phyloP scores from a whole-genome alignment of 1,140 invertebrate species.

The Cherax quadricarinatus region DNA sequence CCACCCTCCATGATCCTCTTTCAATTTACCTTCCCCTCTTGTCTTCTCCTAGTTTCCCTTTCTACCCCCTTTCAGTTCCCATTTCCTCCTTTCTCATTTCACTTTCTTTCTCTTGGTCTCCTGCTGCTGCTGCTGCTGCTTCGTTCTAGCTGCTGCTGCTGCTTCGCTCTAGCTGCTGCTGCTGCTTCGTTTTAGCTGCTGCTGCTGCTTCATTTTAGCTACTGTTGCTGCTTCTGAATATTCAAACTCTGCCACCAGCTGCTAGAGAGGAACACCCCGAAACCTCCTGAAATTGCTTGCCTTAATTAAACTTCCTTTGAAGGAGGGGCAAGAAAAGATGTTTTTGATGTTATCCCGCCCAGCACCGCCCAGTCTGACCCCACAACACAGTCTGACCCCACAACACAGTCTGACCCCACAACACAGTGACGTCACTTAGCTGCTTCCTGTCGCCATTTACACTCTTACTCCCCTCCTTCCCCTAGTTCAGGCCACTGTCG shows the following conservation, averaged over 20 bases:
- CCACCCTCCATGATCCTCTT: not conserved
- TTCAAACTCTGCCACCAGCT: slow-evolving; percentile 11
- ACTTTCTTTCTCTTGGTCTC: not conserved
- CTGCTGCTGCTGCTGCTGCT: not conserved
- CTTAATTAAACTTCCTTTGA: slow-evolving; percentile 26
- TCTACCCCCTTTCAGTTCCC: not conserved
- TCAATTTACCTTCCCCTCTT: not conserved
- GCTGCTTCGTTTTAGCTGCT: not conserved
- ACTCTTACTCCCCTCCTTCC: too few species aligned
- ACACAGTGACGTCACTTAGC: too few species aligned
- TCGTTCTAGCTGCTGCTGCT: not conserved
- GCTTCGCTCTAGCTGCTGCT: not conserved
- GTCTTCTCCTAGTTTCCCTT: too few species aligned
- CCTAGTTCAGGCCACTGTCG: too few species aligned
- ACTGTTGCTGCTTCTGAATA: slow-evolving; percentile 6
- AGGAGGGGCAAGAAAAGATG: not conserved
- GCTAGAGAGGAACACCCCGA: not conserved
- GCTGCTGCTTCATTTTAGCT: too few species aligned
- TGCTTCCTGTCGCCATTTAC: too few species aligned
- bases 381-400: not conserved
- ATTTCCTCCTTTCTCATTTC: not conserved
- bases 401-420: too few species aligned
- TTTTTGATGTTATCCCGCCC: not conserved
- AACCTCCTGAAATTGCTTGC: slow-evolving; percentile 19
- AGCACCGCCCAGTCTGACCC: not conserved